Evolutionary conservation across 2,888 invertebrate species (phyloP).

Genomic region (Phorcus lineatus): DNA sequence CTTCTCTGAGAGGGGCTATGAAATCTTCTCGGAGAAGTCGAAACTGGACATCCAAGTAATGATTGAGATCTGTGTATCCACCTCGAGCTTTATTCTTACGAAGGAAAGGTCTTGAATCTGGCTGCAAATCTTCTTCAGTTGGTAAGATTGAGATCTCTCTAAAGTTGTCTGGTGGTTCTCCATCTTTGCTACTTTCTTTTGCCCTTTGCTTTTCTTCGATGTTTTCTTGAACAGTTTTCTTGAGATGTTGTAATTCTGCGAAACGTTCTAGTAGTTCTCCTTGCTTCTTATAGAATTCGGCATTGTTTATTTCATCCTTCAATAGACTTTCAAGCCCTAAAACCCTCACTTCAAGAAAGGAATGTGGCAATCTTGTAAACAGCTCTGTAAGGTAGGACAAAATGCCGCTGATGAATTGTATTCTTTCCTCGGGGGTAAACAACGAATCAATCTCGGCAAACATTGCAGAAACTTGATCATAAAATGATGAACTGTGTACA

Average conservation of each 20-base stretch:
- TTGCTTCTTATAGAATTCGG: not conserved
- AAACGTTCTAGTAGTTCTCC: not conserved
- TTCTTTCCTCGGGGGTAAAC: not conserved
- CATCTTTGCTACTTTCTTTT: not conserved
- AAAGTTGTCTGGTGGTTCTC: constrained; percentile 76
- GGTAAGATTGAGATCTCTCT: constrained; percentile 73
- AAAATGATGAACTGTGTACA: not conserved
- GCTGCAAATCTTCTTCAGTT: constrained; percentile 66
- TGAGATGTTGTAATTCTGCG: not conserved
- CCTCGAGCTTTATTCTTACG: constrained; percentile 81
- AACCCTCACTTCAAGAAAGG: not conserved
- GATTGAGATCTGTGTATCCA: constrained; percentile 80
- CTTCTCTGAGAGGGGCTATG: constrained; percentile 83
- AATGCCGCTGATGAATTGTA: not conserved
- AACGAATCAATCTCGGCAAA: not conserved
- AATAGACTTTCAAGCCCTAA: not conserved
- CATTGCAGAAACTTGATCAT: not conserved
- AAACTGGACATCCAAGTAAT: constrained; percentile 87
- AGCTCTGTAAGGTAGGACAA: not conserved
- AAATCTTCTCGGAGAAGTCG: constrained; percentile 88
- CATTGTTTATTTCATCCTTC: not conserved
- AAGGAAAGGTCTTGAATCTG: constrained; percentile 75
- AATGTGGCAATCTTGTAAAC: not conserved
- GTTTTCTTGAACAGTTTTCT: not conserved
- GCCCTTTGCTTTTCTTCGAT: too few species aligned